Evolutionary conservation across 2,888 invertebrate species (phyloP).

Genomic region (Laspeyria flexula): DNA sequence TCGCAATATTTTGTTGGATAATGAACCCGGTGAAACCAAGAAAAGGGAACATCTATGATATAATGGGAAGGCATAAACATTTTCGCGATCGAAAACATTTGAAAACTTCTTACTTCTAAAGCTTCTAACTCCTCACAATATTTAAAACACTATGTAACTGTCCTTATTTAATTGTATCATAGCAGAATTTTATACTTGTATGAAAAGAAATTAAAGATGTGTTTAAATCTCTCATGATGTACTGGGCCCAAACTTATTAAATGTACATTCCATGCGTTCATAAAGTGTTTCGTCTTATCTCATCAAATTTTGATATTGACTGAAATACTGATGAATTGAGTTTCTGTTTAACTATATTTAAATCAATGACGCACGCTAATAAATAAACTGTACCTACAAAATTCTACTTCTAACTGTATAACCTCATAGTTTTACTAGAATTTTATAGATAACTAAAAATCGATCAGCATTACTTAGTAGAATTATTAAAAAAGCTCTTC

Average conservation of each 20-base stretch:
- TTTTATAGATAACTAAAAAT: not conserved
- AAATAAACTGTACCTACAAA: slow-evolving; percentile 43
- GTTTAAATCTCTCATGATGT: too few species aligned
- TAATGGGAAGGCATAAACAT: too few species aligned
- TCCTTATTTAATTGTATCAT: too few species aligned
- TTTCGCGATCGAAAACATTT: too few species aligned
- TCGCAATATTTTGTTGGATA: not conserved
- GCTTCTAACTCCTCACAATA: too few species aligned
- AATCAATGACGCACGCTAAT: slow-evolving; percentile 62
- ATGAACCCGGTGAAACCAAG: not conserved
- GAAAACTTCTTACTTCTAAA: too few species aligned
- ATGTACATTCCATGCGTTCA: slow-evolving; percentile 23
- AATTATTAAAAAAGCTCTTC: too few species aligned
- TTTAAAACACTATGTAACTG: too few species aligned
- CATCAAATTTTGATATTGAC: slow-evolving; percentile 50
- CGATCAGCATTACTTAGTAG: too few species aligned
- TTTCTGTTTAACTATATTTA: slow-evolving; percentile 58
- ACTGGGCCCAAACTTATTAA: too few species aligned
- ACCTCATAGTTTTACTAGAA: not conserved
- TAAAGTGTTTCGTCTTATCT: slow-evolving; percentile 46
- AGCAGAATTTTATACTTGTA: too few species aligned
- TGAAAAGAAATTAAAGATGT: too few species aligned
- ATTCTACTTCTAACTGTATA: slow-evolving; percentile 16
- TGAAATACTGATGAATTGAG: slow-evolving; percentile 55
- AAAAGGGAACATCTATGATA: not conserved